Evolutionary conservation across 2,113 vertebrate species (phyloP).

Genomic region (Sebastes fasciatus): DNA sequence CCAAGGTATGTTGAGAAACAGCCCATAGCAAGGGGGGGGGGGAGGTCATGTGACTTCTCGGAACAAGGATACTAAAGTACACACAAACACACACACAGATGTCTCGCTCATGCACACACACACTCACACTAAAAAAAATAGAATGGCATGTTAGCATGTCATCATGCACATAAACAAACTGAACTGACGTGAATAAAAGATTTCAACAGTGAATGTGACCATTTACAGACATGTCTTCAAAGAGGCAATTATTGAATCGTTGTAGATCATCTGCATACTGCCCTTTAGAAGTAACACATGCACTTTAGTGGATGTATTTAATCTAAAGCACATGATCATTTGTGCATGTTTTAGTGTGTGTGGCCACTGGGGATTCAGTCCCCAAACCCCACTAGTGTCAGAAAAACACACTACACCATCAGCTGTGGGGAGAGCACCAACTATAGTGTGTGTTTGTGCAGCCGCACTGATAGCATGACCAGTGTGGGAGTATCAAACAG

Average conservation of each 20-base stretch:
- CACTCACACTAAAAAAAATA: constrained; percentile 38
- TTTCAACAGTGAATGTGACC: neutral
- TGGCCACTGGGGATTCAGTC: constrained; percentile 32
- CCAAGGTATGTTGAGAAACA: constrained; percentile 86
- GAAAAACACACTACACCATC: constrained; percentile 20
- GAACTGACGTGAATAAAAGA: neutral
- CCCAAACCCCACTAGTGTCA: constrained; percentile 34
- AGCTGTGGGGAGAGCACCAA: constrained; percentile 31
- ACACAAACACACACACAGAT: constrained; percentile 59
- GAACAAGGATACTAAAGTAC: constrained; percentile 80
- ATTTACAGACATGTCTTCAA: neutral
- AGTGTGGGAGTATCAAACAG: constrained; percentile 76
- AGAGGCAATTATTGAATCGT: neutral
- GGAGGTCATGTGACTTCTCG: constrained; percentile 86
- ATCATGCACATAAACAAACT: constrained; percentile 26
- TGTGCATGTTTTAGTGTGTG: constrained; percentile 17
- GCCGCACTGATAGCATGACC: constrained; percentile 33
- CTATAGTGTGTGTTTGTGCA: constrained; percentile 20
- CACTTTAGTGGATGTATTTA: neutral
- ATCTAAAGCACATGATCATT: constrained; percentile 37
- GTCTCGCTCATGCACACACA: constrained; percentile 44
- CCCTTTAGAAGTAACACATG: neutral
- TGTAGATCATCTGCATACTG: neutral
- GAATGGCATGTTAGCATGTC: constrained; percentile 16
- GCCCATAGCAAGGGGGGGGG: constrained; percentile 58